Evolutionary conservation across 2,888 invertebrate species (phyloP).

Genomic region (Galeruca laticollis): DNA sequence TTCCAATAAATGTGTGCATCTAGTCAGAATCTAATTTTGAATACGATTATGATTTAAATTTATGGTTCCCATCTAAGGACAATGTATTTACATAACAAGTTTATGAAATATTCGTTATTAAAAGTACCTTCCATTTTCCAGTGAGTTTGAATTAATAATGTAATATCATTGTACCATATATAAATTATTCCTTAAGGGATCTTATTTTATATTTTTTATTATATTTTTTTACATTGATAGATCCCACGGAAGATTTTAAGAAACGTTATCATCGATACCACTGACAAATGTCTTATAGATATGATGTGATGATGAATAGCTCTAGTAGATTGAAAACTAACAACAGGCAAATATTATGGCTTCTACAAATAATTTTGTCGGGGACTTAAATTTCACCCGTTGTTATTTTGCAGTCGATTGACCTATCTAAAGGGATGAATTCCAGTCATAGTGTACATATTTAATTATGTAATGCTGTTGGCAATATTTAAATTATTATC

Average conservation of each 20-base stretch:
- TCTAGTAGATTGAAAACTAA: conserved; percentile 1
- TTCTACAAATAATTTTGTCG: neutral
- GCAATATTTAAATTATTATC: conserved; percentile 63
- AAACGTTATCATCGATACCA: conserved; percentile 8
- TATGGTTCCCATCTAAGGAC: no score
- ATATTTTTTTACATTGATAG: conserved; percentile 36
- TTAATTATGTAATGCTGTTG: conserved; percentile 60
- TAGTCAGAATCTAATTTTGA: no score
- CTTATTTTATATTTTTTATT: conserved; percentile 36
- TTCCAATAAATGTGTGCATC: no score
- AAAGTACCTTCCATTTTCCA: no score
- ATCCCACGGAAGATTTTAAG: conserved; percentile 20
- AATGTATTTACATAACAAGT: no score
- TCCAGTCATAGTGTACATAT: conserved; percentile 64
- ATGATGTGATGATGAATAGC: conserved; percentile 52
- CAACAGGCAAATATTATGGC: neutral
- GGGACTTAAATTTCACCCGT: neutral
- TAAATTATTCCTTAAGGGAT: conserved; percentile 16
- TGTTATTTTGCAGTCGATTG: conserved; percentile 13
- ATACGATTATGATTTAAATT: no score
- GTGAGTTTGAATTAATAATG: no score
- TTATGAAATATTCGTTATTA: no score
- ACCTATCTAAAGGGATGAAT: conserved; percentile 59
- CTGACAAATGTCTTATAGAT: conserved; percentile 50
- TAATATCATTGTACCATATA: neutral